Percentiles rank a stretch among this genome's conserved stretches.
These are phyloP conservation scores for Brachypodius melanocephalos DNA, from an alignment of 2,113 vertebrate species.

Conservation along the genomic window DNA sequence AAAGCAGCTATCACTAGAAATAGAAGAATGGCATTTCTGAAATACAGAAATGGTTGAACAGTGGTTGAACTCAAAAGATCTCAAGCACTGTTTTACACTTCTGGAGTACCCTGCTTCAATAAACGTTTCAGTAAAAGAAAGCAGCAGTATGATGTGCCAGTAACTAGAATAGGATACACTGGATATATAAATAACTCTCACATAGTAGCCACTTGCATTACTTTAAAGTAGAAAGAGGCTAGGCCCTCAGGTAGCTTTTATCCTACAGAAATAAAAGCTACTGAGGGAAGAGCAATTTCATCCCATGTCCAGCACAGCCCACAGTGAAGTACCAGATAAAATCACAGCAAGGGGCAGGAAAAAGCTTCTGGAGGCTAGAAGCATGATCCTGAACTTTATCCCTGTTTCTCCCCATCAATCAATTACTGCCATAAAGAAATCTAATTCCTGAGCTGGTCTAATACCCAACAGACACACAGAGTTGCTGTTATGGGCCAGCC, in stretches of 20 bases:
- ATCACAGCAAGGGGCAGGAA: not conserved
- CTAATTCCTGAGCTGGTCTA: not conserved
- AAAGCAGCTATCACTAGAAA: not conserved
- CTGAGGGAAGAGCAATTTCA: not conserved
- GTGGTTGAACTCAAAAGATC: not conserved
- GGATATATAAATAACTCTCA: not conserved
- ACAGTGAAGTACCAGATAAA: not conserved
- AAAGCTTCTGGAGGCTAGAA: not conserved
- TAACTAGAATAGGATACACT: not conserved
- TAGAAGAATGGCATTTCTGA: not conserved
- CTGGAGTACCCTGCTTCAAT: not conserved
- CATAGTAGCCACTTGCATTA: not conserved
- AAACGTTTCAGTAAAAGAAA: not conserved
- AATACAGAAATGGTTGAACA: not conserved
- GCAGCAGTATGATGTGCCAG: not conserved
- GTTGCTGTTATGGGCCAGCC: not conserved
- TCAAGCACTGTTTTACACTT: not conserved
- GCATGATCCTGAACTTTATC: not conserved
- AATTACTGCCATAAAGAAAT: not conserved
- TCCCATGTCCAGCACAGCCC: not conserved
- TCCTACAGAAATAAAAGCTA: not conserved
- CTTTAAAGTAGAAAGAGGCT: not conserved
- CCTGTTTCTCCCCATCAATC: accelerated
- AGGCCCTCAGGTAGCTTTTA: not conserved
- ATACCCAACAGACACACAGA: not conserved